Evolutionary conservation across 2,888 invertebrate genomes (phyloP), one percentile per base, ranked within the genome.

Genomic region (Lypha dubia): DNA sequence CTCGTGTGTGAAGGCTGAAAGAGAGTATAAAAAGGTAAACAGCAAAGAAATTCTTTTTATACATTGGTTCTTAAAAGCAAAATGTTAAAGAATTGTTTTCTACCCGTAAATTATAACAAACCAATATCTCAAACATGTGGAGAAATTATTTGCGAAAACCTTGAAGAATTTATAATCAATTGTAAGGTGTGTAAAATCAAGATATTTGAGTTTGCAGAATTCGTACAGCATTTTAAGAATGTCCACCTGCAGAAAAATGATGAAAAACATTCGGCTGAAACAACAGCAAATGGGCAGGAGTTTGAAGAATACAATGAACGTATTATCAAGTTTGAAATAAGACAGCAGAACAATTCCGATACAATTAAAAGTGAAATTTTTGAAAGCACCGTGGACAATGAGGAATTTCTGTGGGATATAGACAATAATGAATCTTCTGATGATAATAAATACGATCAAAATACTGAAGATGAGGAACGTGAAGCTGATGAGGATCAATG

Each of bases 141-240:
- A n/a, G 84, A 84, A 79, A 84, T 84, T 7, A 35, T 79, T 24
- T 84, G 74, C 35, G 74, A 84, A 70, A 81, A 63, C 6, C 38
- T 58, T 11, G 63, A 81, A 13, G 73, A 68, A 28, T 84, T 84
- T 41, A 65, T 79, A 32, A 79, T 84, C 1, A 77, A 73, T 32
- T 84, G 84, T 22, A 84, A 73, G 22, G 22, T 84, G 13, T 84
- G 84, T 20, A 81, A 84, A 81, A 77, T 84, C 0, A 84, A 84
- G 62, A 84, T 84, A 77, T 84, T 84, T 9, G 77, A 84, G 3
- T 84, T 81, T 70, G 68, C 74, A 32, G 84, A 84, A 58, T 84
- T 84, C 22, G 35, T 86, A 22, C 60, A 38, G 13, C 86, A 86
- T 60, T 83, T 83, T 20, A 86, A 80, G 38, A 83, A 83, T 76